phyloP scores from a whole-genome alignment of 2,888 invertebrate species.

The Hypomecis punctinalis region DNA sequence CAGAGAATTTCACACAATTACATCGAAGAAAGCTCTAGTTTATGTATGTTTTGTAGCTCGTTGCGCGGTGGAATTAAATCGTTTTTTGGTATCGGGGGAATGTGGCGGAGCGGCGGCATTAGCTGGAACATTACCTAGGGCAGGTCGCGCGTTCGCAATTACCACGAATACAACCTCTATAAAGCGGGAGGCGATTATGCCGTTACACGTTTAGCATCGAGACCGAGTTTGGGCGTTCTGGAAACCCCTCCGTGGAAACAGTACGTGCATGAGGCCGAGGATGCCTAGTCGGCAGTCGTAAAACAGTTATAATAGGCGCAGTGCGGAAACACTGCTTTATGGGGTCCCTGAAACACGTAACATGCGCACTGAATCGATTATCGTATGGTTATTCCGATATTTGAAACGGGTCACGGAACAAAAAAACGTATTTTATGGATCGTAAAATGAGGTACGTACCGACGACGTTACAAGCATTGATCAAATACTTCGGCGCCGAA shows the following conservation, averaged over 20 bases:
- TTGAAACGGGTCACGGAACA: slow-evolving; percentile 68
- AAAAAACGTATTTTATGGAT: slow-evolving; percentile 68
- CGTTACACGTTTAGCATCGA: slow-evolving; percentile 67
- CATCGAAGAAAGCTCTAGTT: slow-evolving; percentile 28
- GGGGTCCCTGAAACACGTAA: slow-evolving; percentile 75
- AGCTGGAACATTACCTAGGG: slow-evolving; percentile 54
- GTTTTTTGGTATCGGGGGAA: slow-evolving; percentile 46
- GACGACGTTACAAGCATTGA: slow-evolving; percentile 59
- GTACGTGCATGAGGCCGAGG: slow-evolving; percentile 64
- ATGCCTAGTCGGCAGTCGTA: slow-evolving; percentile 71
- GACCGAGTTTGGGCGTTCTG: slow-evolving; percentile 60
- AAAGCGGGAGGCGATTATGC: slow-evolving; percentile 68
- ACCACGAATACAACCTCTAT: slow-evolving; percentile 68
- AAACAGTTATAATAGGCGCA: slow-evolving; percentile 78
- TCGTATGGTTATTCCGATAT: slow-evolving; percentile 71
- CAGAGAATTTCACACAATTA: slow-evolving; percentile 41
- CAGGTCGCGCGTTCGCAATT: slow-evolving; percentile 61
- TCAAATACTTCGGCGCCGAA: slow-evolving; percentile 58
- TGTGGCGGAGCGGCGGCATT: slow-evolving; percentile 56
- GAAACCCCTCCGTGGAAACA: slow-evolving; percentile 59
- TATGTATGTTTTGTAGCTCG: slow-evolving; percentile 22
- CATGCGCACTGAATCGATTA: slow-evolving; percentile 75
- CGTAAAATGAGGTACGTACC: slow-evolving; percentile 62
- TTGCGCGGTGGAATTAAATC: slow-evolving; percentile 9
- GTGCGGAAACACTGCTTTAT: slow-evolving; percentile 77